A percentile compares a stretch with the other conserved stretches of the same genome.
Conservation (phyloP, 2,113 vertebrate species). For the Myanophis thanlyinensis region DNA sequence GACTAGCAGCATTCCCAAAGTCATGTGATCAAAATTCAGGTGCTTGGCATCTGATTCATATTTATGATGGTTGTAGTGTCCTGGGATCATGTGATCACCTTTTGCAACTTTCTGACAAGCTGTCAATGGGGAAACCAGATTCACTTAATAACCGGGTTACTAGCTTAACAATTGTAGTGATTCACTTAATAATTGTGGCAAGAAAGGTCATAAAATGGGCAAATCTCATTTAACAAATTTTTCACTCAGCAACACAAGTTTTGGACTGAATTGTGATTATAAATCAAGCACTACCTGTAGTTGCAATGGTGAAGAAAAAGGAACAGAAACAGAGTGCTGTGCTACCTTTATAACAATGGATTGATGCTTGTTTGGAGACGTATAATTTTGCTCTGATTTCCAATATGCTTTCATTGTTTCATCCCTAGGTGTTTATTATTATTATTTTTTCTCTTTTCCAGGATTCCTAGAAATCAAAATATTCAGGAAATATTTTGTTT, state of each 20-base stretch:
- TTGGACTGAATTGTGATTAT: neutral
- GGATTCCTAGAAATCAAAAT: neutral
- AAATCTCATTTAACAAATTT: neutral
- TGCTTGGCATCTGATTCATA: too few species aligned
- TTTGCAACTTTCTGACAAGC: too few species aligned
- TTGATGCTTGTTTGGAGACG: neutral
- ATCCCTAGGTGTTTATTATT: neutral
- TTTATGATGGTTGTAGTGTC: too few species aligned
- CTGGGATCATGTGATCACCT: too few species aligned
- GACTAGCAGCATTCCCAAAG: too few species aligned
- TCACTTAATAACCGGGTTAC: neutral
- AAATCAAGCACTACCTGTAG: neutral
- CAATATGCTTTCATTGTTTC: neutral
- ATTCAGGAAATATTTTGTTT: neutral
- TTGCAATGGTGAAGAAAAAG: neutral
- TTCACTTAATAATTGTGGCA: neutral
- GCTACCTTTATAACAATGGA: conserved; percentile 9
- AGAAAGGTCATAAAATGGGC: neutral
- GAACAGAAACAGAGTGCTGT: neutral
- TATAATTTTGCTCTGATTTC: neutral
- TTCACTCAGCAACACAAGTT: neutral
- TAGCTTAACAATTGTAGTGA: neutral
- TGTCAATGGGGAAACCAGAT: too few species aligned
- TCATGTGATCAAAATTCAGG: too few species aligned
- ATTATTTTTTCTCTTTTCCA: neutral